phyloP scores from a whole-genome alignment of 2,888 invertebrate species.

The Mystacides longicornis region DNA sequence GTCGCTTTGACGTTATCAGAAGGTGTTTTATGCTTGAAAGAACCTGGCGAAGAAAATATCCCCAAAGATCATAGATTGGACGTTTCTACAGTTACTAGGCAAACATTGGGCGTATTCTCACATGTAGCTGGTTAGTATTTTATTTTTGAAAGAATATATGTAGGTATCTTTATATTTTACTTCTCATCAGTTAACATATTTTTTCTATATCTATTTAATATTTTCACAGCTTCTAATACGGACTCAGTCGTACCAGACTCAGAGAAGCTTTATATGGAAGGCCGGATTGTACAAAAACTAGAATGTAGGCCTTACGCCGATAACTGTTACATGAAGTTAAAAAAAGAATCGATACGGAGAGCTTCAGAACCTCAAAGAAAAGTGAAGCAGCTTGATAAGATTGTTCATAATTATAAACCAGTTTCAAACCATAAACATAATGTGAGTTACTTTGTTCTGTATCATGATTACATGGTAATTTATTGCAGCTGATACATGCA shows the following conservation, averaged over 20 bases:
- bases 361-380: slow-evolving; percentile 81
- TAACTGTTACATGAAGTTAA: slow-evolving; percentile 83
- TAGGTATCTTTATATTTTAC: too few relatives aligned
- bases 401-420: slow-evolving; percentile 88
- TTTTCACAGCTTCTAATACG: slow-evolving; percentile 55
- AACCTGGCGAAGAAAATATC: slow-evolving; percentile 71
- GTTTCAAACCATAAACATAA: slow-evolving; percentile 87
- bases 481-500: too few relatives aligned
- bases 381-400: slow-evolving; percentile 79
- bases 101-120: slow-evolving; percentile 89
- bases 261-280: slow-evolving; percentile 85
- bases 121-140: slow-evolving; percentile 65
- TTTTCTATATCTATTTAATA: too few relatives aligned
- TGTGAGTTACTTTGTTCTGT: slow-evolving; percentile 55
- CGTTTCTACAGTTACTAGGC: slow-evolving; percentile 83
- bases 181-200: too few relatives aligned
- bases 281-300: slow-evolving; percentile 90
- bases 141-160: not conserved
- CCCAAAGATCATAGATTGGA: slow-evolving; percentile 89
- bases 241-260: slow-evolving; percentile 67
- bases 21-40: slow-evolving; percentile 68
- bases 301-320: slow-evolving; percentile 90
- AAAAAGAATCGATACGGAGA: slow-evolving; percentile 77
- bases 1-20: slow-evolving; percentile 81
- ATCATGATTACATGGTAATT: too few relatives aligned